Evolutionary conservation across 2,888 invertebrate species (phyloP), one percentile per base, ranked within the genome.

Genomic region (Cyclophora albipunctata): DNA sequence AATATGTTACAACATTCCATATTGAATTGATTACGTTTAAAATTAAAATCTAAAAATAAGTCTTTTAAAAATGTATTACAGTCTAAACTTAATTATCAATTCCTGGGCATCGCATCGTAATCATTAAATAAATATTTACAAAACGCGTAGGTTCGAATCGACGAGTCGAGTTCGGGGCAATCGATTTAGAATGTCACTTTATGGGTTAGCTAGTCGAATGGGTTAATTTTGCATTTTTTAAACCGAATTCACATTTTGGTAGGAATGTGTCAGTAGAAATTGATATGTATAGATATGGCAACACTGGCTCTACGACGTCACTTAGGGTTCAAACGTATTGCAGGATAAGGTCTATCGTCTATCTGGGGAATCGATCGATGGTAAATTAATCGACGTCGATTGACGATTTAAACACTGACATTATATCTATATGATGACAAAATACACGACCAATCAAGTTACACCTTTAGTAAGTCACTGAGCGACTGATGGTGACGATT

Each of bases 261-360:
- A 74, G 86, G 84, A 85, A 85, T 84, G 63, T 60, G 78, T 82
- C 74, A 78, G 75, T 78, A 75, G 62, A 71, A 68, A 75, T 68
- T 82, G 84, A 84, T 85, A 85, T 85, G 84, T 86, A 62, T 81
- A 69, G 67, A 73, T 84, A 85, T 86, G 85, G 86, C 85, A 81
- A 78, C 75, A 70, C 58, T 64, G 70, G 78, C 37, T 37, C 5
- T 20, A 20, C 20, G 20, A 20, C 20, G 20, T 20, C 20, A 20
- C 20, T 20, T 20, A 20, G 20, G 20, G 20, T 20, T 20, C 20
- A 20, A 20, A 20, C 20, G 20, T 20, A 20, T 20, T 20, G 20
- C 20, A 20, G 20, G 20, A 20, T 20, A 20, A 20, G 20, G 20
- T 20, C 20, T 20, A 20, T 20, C 20, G 20, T 20, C 20, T 20